These are phyloP conservation scores for Acanthiza pusilla DNA, from an alignment of 2,797 vertebrate genomes.

Conservation along the genomic window DNA sequence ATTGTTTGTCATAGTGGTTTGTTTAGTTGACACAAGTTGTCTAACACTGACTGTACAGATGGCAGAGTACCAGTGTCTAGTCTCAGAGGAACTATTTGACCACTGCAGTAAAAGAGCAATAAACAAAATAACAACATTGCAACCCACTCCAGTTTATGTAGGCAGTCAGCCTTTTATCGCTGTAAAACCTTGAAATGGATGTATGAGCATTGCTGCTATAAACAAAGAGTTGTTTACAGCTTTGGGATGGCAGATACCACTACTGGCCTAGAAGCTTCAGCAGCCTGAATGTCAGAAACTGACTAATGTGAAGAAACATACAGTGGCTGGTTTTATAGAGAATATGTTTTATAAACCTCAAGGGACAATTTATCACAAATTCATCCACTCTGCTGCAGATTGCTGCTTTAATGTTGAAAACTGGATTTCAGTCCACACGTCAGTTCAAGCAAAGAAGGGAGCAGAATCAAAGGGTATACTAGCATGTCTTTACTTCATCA, in stretches of 20 bases:
- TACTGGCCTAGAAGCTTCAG: slow-evolving; percentile 70
- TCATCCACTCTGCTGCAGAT: slow-evolving; percentile 78
- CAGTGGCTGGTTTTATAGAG: slow-evolving; percentile 75
- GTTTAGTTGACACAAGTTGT: slow-evolving; percentile 72
- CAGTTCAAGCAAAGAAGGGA: slow-evolving; percentile 2
- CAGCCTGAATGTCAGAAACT: slow-evolving; percentile 72
- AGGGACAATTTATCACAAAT: slow-evolving; percentile 87
- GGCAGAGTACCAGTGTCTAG: slow-evolving; percentile 70
- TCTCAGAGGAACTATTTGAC: slow-evolving; percentile 86
- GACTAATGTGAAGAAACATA: slow-evolving; percentile 75
- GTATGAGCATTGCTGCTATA: slow-evolving; percentile 73
- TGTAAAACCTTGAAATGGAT: slow-evolving; percentile 86
- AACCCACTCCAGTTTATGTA: slow-evolving; percentile 83
- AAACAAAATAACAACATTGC: slow-evolving; percentile 87
- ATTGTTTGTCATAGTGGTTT: slow-evolving; percentile 71
- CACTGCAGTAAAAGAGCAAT: slow-evolving; percentile 85
- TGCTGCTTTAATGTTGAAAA: slow-evolving; percentile 75
- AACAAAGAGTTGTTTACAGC: slow-evolving; percentile 81
- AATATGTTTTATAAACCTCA: slow-evolving; percentile 83
- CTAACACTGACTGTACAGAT: slow-evolving; percentile 74
- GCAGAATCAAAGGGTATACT: slow-evolving; percentile 4
- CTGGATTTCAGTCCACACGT: slow-evolving; percentile 68
- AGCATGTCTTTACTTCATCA: background rate
- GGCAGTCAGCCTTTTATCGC: slow-evolving; percentile 85
- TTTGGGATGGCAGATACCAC: slow-evolving; percentile 68